Evolutionary conservation across 2,797 vertebrate genomes (phyloP).

Genomic region (Valencia hispanica): DNA sequence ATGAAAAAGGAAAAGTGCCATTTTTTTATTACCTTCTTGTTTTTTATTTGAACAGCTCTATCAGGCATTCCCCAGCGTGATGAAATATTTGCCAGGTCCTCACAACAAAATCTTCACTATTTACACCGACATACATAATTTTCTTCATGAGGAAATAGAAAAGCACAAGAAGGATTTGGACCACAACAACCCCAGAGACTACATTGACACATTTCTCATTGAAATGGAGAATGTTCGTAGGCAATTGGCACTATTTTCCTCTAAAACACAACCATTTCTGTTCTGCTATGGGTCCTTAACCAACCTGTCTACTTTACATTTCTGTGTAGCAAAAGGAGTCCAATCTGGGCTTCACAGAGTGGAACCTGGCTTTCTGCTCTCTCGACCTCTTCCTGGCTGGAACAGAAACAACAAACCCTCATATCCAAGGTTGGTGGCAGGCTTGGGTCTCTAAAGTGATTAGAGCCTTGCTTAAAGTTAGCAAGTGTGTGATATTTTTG

Average conservation of each 20-base stretch:
- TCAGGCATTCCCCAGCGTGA: constrained; percentile 73
- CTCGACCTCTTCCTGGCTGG: constrained; percentile 86
- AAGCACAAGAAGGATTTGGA: constrained; percentile 81
- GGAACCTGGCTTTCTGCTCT: constrained; percentile 73
- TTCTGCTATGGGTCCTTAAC: not conserved
- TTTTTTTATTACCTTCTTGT: not conserved
- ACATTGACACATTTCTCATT: constrained; percentile 82
- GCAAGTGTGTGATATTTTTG: not conserved
- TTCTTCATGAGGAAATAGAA: constrained; percentile 66
- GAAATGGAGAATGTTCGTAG: constrained; percentile 66
- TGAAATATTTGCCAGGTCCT: constrained; percentile 76
- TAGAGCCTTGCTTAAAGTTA: not conserved
- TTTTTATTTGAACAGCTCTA: constrained; percentile 64
- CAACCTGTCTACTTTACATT: not conserved
- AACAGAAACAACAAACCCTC: constrained; percentile 84
- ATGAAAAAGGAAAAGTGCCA: not conserved
- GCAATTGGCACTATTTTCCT: not conserved
- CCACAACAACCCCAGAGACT: constrained; percentile 70
- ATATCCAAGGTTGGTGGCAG: constrained; percentile 81
- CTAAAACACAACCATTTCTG: not conserved
- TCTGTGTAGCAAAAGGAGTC: constrained; percentile 40
- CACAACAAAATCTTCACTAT: constrained; percentile 76
- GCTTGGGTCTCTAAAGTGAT: no score
- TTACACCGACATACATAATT: constrained; percentile 48
- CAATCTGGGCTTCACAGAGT: constrained; percentile 74